Conservation (phyloP, 2,113 vertebrate genomes). For the Mastomys natalensis region DNA sequence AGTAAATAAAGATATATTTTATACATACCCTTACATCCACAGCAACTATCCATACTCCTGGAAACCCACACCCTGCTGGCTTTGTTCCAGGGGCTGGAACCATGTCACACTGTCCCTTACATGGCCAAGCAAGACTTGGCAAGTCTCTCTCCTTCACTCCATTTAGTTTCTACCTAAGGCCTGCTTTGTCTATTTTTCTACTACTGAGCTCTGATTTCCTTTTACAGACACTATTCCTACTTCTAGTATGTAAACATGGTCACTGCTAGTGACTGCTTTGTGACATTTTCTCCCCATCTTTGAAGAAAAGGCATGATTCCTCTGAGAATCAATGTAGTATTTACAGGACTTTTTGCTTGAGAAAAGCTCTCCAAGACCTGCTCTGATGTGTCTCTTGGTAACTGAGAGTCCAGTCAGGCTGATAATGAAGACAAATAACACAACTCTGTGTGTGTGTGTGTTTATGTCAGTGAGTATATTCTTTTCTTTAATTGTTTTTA, state of each 20-base stretch:
- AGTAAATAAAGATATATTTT: no score
- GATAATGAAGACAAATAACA: neutral
- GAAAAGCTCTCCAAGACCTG: neutral
- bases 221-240: neutral
- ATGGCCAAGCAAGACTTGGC: no score
- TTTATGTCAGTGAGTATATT: neutral
- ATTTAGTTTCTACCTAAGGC: neutral
- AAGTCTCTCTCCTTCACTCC: neutral
- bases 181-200: neutral
- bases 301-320: neutral
- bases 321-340: neutral
- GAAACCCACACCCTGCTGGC: no score
- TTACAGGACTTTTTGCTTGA: neutral
- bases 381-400: neutral
- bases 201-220: no score
- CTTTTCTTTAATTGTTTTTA: neutral
- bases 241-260: neutral
- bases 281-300: neutral
- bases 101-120: no score
- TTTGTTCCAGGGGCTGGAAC: no score
- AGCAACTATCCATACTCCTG: no score
- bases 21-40: no score
- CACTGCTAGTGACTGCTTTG: neutral
- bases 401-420: neutral
- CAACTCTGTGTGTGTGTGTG: neutral